These are phyloP conservation scores for Orussus abietinus DNA, from an alignment of 1,140 invertebrate species.

Conservation along the genomic window DNA sequence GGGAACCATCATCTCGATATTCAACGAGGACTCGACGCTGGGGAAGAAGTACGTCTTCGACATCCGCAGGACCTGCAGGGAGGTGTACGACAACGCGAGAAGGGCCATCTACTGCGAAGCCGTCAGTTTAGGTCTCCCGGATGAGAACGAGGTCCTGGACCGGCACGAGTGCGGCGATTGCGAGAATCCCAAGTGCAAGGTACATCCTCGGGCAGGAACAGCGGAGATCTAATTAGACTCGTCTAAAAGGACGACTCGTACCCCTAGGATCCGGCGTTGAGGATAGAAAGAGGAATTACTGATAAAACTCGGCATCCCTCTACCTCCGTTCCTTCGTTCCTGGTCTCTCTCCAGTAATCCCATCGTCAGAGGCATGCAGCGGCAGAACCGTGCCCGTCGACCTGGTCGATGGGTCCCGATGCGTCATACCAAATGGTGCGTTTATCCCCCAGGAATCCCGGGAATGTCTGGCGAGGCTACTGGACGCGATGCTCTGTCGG, in stretches of 20 bases:
- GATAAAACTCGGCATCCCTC: no score
- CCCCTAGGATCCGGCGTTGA: no score
- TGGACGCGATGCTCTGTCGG: conserved; percentile 73
- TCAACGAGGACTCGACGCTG: conserved; percentile 81
- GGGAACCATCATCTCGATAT: conserved; percentile 87
- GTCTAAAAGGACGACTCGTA: no score
- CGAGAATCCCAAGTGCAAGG: conserved; percentile 45
- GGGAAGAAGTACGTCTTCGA: conserved; percentile 88
- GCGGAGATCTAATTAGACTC: no score
- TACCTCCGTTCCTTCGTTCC: no score
- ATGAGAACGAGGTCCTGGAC: conserved; percentile 41
- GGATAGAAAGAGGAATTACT: no score
- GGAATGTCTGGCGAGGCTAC: conserved; percentile 56
- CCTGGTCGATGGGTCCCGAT: no score
- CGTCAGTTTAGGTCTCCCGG: conserved; percentile 41
- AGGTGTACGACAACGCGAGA: conserved; percentile 82
- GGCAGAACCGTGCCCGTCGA: no score
- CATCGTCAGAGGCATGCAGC: no score
- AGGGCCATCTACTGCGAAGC: conserved; percentile 62
- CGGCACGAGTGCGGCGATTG: conserved; percentile 43
- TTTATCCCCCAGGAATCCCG: conserved; percentile 58
- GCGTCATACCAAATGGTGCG: no score
- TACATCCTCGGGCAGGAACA: no score
- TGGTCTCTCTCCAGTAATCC: no score
- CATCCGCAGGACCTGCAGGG: conserved; percentile 78